These are phyloP conservation scores for Chaenocephalus aceratus DNA, from an alignment of 2,113 vertebrate species.

Conservation along the genomic window DNA sequence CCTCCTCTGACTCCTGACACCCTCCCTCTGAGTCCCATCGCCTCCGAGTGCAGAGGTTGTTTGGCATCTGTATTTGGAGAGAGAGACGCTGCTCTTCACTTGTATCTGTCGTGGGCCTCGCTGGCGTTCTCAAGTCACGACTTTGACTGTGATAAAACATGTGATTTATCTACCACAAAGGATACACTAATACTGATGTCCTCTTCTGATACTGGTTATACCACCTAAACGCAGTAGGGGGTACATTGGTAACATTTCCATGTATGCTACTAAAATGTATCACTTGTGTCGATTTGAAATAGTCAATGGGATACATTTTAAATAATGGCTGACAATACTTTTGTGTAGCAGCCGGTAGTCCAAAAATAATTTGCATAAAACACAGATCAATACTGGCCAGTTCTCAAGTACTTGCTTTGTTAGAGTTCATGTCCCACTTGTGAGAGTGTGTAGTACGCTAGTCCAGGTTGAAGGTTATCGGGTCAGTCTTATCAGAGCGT, in stretches of 20 bases:
- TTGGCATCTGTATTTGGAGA: slow-evolving; percentile 68
- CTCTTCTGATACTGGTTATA: not conserved
- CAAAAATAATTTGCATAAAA: not conserved
- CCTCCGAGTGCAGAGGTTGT: slow-evolving; percentile 65
- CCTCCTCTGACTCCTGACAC: slow-evolving; percentile 66
- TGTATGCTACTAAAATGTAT: not conserved
- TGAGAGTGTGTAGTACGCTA: slow-evolving; percentile 35
- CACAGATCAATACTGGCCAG: not conserved
- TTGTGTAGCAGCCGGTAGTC: not conserved
- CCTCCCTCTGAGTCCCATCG: slow-evolving; percentile 45
- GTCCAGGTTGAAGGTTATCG: slow-evolving; percentile 61
- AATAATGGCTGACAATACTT: not conserved
- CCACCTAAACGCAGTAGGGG: not conserved
- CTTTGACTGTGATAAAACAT: not conserved
- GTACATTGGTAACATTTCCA: not conserved
- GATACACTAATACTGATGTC: no score
- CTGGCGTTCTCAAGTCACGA: not conserved
- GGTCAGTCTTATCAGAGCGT: slow-evolving; percentile 68
- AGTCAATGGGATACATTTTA: no score
- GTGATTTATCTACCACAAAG: not conserved
- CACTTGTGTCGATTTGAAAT: no score
- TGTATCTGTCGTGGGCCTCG: not conserved
- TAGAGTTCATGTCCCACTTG: slow-evolving; percentile 36
- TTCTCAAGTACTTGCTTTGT: slow-evolving; percentile 27
- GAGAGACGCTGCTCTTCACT: slow-evolving; percentile 43